Conservation (phyloP, 1,140 invertebrate genomes). For the Planococcus citri region DNA sequence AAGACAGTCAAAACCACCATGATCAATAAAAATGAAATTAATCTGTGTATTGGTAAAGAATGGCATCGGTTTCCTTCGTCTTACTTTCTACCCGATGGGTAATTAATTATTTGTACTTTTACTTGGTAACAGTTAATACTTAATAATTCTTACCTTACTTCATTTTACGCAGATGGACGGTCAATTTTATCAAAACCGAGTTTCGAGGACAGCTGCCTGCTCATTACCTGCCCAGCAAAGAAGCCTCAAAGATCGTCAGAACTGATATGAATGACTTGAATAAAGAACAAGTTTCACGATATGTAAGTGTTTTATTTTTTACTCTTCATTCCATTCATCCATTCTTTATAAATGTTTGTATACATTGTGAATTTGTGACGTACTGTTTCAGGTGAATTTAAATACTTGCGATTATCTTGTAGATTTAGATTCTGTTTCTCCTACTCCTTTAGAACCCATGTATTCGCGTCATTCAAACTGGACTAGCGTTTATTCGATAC, state of each 20-base stretch:
- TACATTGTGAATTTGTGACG: too few relatives aligned
- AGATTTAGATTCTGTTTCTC: conserved; percentile 64
- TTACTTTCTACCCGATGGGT: conserved; percentile 80
- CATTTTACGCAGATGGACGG: conserved; percentile 45
- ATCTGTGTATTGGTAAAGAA: conserved; percentile 93
- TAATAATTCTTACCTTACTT: not conserved
- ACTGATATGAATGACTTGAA: conserved; percentile 88
- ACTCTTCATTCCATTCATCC: not conserved
- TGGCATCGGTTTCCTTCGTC: conserved; percentile 93
- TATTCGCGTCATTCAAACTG: conserved; percentile 64
- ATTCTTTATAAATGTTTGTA: too few relatives aligned
- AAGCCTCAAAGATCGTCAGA: conserved; percentile 21
- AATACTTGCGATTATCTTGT: conserved; percentile 74
- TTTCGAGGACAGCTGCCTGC: conserved; percentile 88
- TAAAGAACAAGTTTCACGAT: conserved; percentile 66
- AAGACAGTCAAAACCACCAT: conserved; percentile 40
- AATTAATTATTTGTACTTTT: too few relatives aligned
- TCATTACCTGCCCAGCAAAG: conserved; percentile 34
- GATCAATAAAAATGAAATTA: conserved; percentile 47
- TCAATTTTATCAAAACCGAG: conserved; percentile 83
- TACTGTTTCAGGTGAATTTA: conserved; percentile 60
- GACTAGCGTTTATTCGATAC: conserved; percentile 54
- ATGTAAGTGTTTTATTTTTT: conserved; percentile 52
- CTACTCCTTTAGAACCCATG: conserved; percentile 60
- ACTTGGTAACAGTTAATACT: not conserved